Base-by-base conservation (phyloP, 1,140 invertebrate genomes). In the Acyrthosiphon pisum region DNA sequence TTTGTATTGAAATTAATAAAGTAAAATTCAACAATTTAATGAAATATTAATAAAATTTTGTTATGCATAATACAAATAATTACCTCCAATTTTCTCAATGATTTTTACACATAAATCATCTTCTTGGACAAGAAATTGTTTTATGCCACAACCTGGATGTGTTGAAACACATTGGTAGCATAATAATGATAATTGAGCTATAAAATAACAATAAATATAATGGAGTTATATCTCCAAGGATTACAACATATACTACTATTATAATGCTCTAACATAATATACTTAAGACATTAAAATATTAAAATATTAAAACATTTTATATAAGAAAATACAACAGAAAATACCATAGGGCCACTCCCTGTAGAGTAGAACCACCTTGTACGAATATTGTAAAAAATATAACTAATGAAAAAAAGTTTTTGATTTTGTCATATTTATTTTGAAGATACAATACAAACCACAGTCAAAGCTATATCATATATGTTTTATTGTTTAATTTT, bases 51-150 rank as follows among this genome's bases (percentile, higher is more conserved):
- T n/a, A 26, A n/a, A n/a, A 4, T 60, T 23, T 23, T 22, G 7
- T 53, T 68, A n/a, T 68, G 11, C n/a, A 11, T n/a, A 68, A 6
- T n/a, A 68, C 22, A 68, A 56, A n/a, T 83, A 94, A 94, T 95
- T 95, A 98, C 98, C 97, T 96, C 97, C 98, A 96, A 98, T 98
- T 93, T 96, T 96, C 95, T 99, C 98, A 94, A 98, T 97, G 56
- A 99, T 96, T 96, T 99, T 99, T 0, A 99, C 97, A 96, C 98
- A 99, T 94, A 98, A 97, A 95, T 99, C 98, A 95, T 98, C 96
- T 93, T 96, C 95, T 94, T 98, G 97, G 97, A 95, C 98, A 99
- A 6, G 96, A 96, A 94, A 96, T 96, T n/a, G 97, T 96, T 96
- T 96, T 97, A 93, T 96, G 30, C 96, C 97, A 96, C 98, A 99